Conservation (phyloP, 2,888 invertebrate species). For the Sericinus montela region DNA sequence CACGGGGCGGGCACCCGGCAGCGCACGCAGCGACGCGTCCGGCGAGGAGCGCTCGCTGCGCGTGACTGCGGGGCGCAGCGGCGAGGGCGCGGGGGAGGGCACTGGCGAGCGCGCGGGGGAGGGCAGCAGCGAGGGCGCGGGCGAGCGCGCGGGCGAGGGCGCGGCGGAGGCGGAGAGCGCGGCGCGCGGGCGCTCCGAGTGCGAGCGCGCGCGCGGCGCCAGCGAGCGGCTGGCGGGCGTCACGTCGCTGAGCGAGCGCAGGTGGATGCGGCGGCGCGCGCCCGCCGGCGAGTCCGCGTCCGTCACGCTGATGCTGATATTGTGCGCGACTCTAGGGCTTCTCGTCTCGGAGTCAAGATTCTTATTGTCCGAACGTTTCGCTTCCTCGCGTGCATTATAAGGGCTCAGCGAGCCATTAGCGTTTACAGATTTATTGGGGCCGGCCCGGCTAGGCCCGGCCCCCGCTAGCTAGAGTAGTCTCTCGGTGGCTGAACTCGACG, state of each 20-base stretch:
- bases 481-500: conserved; percentile 85
- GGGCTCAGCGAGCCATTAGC: conserved; percentile 45
- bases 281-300: conserved; percentile 58
- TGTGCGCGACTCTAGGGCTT: conserved; percentile 41
- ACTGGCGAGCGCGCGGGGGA: conserved; percentile 25
- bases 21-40: conserved; percentile 41
- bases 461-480: conserved; percentile 88
- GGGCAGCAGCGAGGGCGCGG: conserved; percentile 24
- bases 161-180: conserved; percentile 37
- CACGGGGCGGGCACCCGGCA: conserved; percentile 27
- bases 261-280: conserved; percentile 61
- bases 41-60: conserved; percentile 62
- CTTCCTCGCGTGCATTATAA: conserved; percentile 37
- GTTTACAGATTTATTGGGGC: conserved; percentile 66
- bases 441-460: conserved; percentile 80
- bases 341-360: conserved; percentile 26
- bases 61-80: conserved; percentile 24
- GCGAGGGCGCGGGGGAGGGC: conserved; percentile 22
- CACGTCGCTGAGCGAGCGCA: conserved; percentile 70
- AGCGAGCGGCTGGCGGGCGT: conserved; percentile 59
- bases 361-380: conserved; percentile 42
- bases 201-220: conserved; percentile 58
- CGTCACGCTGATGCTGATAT: conserved; percentile 69
- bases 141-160: conserved; percentile 31
- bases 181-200: conserved; percentile 60